Evolutionary conservation across 1,140 invertebrate species (phyloP).

Genomic region (Hycleus cichorii): DNA sequence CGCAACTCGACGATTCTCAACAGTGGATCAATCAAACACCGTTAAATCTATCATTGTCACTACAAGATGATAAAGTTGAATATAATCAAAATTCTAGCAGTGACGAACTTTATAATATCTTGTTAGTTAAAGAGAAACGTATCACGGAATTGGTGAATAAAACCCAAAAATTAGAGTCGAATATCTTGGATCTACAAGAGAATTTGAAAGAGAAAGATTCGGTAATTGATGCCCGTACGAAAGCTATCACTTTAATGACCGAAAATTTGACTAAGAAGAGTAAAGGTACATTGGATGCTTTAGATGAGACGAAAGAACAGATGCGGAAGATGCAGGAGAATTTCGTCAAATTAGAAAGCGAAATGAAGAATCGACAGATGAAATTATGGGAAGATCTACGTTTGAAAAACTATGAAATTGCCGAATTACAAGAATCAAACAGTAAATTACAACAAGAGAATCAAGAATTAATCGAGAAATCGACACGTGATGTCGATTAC

Average conservation of each 20-base stretch:
- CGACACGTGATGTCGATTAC: neutral
- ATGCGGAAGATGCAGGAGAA: slow-evolving; percentile 74
- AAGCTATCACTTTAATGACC: slow-evolving; percentile 70
- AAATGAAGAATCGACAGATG: slow-evolving; percentile 56
- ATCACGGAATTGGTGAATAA: slow-evolving; percentile 46
- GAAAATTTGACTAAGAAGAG: slow-evolving; percentile 66
- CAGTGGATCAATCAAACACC: slow-evolving; percentile 35
- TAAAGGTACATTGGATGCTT: slow-evolving; percentile 58
- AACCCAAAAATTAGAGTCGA: slow-evolving; percentile 54
- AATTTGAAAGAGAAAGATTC: slow-evolving; percentile 78
- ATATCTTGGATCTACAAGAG: slow-evolving; percentile 64
- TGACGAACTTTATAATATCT: slow-evolving; percentile 36
- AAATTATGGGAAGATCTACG: slow-evolving; percentile 29
- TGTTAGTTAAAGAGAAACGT: slow-evolving; percentile 45
- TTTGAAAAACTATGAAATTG: slow-evolving; percentile 31
- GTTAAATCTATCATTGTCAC: slow-evolving; percentile 33
- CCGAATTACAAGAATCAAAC: slow-evolving; percentile 21
- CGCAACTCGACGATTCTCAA: slow-evolving; percentile 42
- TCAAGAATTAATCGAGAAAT: slow-evolving; percentile 10
- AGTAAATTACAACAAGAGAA: slow-evolving; percentile 17
- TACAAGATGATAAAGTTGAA: slow-evolving; percentile 33
- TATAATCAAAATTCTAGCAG: slow-evolving; percentile 32
- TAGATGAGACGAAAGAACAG: slow-evolving; percentile 72
- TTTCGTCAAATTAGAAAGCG: slow-evolving; percentile 61
- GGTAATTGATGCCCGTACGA: slow-evolving; percentile 75